Evolutionary conservation across 2,888 invertebrate species (phyloP).

Genomic region (Papilio protenor): DNA sequence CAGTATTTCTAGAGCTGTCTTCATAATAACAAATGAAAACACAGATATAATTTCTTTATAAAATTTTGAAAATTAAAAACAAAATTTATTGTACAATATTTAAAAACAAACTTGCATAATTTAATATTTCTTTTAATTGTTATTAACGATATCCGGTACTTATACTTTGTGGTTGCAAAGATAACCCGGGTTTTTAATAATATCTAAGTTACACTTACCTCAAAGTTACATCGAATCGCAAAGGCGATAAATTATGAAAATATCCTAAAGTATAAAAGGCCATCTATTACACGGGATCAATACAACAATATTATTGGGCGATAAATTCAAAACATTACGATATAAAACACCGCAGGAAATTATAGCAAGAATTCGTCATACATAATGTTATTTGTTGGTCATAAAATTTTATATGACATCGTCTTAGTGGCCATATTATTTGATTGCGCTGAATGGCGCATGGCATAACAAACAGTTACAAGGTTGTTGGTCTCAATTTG

Average conservation of each 20-base stretch:
- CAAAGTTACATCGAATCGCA: neutral
- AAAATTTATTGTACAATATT: no score
- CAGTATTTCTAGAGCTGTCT: no score
- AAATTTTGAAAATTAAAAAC: no score
- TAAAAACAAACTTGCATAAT: no score
- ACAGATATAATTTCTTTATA: no score
- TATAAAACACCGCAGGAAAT: constrained; percentile 53
- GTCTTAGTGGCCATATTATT: constrained; percentile 52
- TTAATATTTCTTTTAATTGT: no score
- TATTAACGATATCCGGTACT: no score
- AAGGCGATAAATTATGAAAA: constrained; percentile 22
- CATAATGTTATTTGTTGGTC: constrained; percentile 54
- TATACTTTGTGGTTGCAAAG: neutral
- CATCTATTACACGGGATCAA: constrained; percentile 39
- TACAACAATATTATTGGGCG: constrained; percentile 52
- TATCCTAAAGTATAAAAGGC: constrained; percentile 33
- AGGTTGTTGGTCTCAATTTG: constrained; percentile 41
- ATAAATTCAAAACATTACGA: constrained; percentile 55
- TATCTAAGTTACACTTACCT: no score
- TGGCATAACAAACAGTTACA: constrained; percentile 33
- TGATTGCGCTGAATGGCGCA: constrained; percentile 51
- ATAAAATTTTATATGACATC: constrained; percentile 55
- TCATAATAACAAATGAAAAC: no score
- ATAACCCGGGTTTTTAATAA: neutral
- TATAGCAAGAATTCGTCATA: constrained; percentile 49